These are phyloP conservation scores for Gobionotothen gibberifrons DNA, from an alignment of 2,797 vertebrate species.

Conservation along the genomic window DNA sequence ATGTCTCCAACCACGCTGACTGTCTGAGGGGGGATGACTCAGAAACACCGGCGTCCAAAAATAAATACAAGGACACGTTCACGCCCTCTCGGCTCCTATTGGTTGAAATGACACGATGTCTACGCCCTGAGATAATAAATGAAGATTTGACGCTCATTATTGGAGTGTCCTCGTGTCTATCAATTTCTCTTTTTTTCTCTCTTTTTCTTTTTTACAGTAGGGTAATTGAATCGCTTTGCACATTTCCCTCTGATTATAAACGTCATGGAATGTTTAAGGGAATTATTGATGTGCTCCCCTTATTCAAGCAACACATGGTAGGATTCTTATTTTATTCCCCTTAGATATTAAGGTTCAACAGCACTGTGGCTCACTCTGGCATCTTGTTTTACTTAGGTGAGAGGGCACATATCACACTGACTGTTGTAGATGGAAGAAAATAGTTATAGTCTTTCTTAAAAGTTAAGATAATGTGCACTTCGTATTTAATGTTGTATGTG, in stretches of 20 bases:
- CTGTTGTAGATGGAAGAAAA: too few relatives aligned
- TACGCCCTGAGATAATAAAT: not conserved
- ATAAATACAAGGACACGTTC: slow-evolving; percentile 48
- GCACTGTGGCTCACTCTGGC: too few relatives aligned
- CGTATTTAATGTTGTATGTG: too few relatives aligned
- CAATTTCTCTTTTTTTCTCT: not conserved
- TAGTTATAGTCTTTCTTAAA: too few relatives aligned
- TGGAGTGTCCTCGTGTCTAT: slow-evolving; percentile 20
- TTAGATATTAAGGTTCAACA: too few relatives aligned
- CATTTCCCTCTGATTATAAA: not conserved
- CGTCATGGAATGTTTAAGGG: not conserved
- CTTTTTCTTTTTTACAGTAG: not conserved
- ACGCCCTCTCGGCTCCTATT: slow-evolving; percentile 58
- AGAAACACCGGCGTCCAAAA: slow-evolving; percentile 9
- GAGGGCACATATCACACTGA: too few relatives aligned
- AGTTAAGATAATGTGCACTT: too few relatives aligned
- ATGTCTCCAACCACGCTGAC: accelerated
- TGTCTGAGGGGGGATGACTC: slow-evolving; percentile 64
- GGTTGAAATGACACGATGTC: slow-evolving; percentile 20
- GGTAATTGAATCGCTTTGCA: not conserved
- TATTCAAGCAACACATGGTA: too few relatives aligned
- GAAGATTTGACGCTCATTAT: not conserved
- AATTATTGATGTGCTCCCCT: too few relatives aligned
- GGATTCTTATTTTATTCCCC: too few relatives aligned
- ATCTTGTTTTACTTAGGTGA: too few relatives aligned